Evolutionary conservation across 2,113 vertebrate genomes (phyloP), one percentile per base, ranked within the genome.

Genomic region (Notarius lentiginosus): DNA sequence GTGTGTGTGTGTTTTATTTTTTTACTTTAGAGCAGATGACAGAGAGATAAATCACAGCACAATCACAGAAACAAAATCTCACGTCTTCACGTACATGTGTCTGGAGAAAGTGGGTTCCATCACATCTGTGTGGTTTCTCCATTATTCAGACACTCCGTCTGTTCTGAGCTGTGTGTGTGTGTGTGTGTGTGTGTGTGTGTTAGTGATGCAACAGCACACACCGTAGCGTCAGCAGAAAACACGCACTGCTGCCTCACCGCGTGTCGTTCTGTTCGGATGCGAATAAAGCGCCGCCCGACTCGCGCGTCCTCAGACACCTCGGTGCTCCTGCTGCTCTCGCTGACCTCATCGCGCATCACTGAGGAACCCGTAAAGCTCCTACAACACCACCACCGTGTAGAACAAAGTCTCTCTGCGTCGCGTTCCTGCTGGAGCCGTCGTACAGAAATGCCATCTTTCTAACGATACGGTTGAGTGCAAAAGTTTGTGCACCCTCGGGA

Each of bases 21-120:
- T 76, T 51, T 14, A 12, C 73, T 51, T 51, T 51, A 76, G 47
- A 5, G 17, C 20, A 22, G 72, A 12, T 49, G 68, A 72, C 70
- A 73, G 70, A 76, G 5, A 14, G 49, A 76, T 76, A 14, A 27
- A 77, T 77, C 73, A n/a, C 73, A 77, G 73, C 73, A n/a, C 7
- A 49, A 53, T 11, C 49, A 15, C 73, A 77, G 47, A 53, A n/a
- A 53, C 5, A 11, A 14, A 15, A 76, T 76, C 73, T 76, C 73
- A 14, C 20, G 22, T 51, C 5, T 22, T 11, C 24, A 14, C 24
- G 24, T 53, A 22, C 49, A 53, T 22, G 49, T 77, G 24, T 53
- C 49, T 15, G 70, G 47, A 22, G 73, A 5, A 24, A 24, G 47
- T 24, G 22, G 22, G 22, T 76, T 76, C 73, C n/a, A 76, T 76